Base-by-base conservation (phyloP, 2,113 vertebrate genomes). In the Ageneiosus marmoratus region DNA sequence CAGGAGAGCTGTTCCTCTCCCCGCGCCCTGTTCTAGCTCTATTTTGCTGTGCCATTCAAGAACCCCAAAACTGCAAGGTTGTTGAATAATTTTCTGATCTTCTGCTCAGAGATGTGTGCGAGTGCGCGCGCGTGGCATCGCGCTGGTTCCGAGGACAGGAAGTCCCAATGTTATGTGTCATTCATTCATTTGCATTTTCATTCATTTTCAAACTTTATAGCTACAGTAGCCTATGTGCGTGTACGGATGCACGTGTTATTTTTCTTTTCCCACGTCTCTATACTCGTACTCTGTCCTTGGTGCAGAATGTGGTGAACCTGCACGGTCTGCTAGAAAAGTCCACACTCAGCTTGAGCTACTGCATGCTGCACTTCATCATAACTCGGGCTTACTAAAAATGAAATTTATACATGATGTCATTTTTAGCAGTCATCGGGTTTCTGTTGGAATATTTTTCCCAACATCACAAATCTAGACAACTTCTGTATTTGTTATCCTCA, bases 111-210 rank as follows among this genome's bases (percentile, higher is more conserved):
- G n/a, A 29, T 1, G 67, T 13, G 72, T n/a, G 67, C 5, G 41
- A 12, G 67, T 15, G 67, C 11, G 41, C 10, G 41, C 10, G 41
- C 37, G 58, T 12, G 37, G 8, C 44, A 48, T 24, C 6, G 16
- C 51, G 73, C 29, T 55, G 29, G 2, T 37, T 74, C 10, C 73
- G 20, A 34, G 18, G 73, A 76, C 10, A 34, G 73, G 73, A 76
- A 55, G 73, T 76, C 50, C 37, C 73, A 55, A 22, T 29, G 34
- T 34, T 24, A 13, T 55, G 20, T 76, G 73, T 76, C 29, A 55
- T 76, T 55, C 73, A 76, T 34, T 76, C 10, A 76, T 76, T 55
- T 76, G 73, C 73, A 55, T 55, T 34, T 53, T 12, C 50, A 75
- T 53, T 34, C 29, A 34, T 53, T 37, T 76, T n/a, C 27, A 11